Base-by-base conservation (phyloP, 1,140 invertebrate genomes). In the Probaryconus sp. region DNA sequence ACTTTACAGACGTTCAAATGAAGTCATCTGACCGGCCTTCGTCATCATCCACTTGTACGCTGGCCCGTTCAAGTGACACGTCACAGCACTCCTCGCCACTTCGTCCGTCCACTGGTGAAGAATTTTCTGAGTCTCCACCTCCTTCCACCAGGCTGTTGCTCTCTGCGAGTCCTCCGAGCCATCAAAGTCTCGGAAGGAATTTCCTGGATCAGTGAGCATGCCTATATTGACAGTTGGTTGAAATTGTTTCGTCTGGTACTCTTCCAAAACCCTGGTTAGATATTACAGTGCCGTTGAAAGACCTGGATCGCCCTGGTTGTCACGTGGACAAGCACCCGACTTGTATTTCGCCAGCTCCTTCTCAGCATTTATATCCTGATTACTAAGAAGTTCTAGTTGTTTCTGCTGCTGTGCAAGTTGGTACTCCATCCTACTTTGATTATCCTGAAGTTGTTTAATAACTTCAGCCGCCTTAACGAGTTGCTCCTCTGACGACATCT, bases 1-100 rank as follows among this genome's bases (percentile, higher is more conserved):
- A 1, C 17, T 5, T 10, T 5, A 3, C 9, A 71, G 55, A 9
- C 5, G 2, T 28, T 5, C n/a, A 4, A 53, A 55, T 6, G n/a
- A 31, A 0, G 1, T n/a, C 1, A 70, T 28, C 3, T n/a, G 16
- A 5, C 16, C 30, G 21, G 16, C 20, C 3, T 55, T 58, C 21
- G 51, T 24, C 18, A 65, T 11, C 5, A 58, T 18, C 60, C 69
- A 72, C 4, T 65, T 72, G 13, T 38, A 28, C 0, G 69, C 45
- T n/a, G 48, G 40, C 2, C 24, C 45, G 16, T 40, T 53, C 5
- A 72, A 35, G 7, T 64, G 35, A 2, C 43, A 14, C 10, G 60
- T 65, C 7, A 16, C 51, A 0, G 60, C 28, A 31, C 43, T 60
- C 6, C 58, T 16, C 0, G 50, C 26, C 3, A 63, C 4, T n/a